A percentile compares a stretch with the other conserved stretches of the same genome.
Conservation (phyloP, 92 coral and sea anemone genomes). For the Epizoanthus illoricatus region DNA sequence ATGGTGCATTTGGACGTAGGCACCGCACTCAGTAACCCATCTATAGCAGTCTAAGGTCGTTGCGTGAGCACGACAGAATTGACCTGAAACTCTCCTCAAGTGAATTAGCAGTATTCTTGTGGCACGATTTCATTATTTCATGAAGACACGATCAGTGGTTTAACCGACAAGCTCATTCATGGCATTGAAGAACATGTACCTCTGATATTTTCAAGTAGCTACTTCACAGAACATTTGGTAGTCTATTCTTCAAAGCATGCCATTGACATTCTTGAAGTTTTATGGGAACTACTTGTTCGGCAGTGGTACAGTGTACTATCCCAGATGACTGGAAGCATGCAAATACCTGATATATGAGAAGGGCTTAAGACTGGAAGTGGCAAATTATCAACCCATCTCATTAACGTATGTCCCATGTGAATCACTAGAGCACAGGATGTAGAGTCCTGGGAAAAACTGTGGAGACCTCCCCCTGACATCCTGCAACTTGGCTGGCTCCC, state of each 20-base stretch:
- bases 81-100: neutral
- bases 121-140: slow-evolving; percentile 28
- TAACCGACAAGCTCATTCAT: slow-evolving; percentile 16
- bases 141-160: slow-evolving; percentile 25
- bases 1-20: neutral
- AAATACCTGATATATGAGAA: no score
- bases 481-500: no score
- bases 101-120: slow-evolving; percentile 21
- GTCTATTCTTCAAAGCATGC: slow-evolving; percentile 33
- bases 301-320: no score
- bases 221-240: slow-evolving; percentile 24
- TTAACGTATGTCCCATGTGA: no score
- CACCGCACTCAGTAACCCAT: no score
- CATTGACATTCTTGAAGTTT: slow-evolving; percentile 34
- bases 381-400: no score
- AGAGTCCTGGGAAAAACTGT: no score
- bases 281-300: slow-evolving; percentile 24
- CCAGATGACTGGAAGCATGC: no score
- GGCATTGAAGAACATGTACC: slow-evolving; percentile 16
- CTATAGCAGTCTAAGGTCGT: neutral
- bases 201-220: slow-evolving; percentile 10
- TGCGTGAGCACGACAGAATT: slow-evolving; percentile 6
- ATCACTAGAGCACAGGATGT: no score
- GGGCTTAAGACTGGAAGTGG: no score
- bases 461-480: no score